Conservation (phyloP, 2,113 vertebrate species). For the Eptesicus fuscus region DNA sequence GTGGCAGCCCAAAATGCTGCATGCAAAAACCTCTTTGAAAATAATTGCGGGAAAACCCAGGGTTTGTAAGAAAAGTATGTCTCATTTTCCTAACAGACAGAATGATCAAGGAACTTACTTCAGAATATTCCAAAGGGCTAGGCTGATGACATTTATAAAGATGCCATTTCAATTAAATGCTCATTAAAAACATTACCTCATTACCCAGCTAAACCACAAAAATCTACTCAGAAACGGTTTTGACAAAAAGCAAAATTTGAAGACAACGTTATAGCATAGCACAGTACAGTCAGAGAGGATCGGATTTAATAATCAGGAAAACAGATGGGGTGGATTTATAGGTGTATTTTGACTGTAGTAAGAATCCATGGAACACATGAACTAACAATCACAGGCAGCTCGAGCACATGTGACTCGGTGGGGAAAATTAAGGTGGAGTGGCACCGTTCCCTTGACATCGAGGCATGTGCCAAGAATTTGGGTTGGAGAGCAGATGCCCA, state of each 20-base stretch:
- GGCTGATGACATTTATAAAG: slow-evolving; percentile 41
- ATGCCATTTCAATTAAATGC: slow-evolving; percentile 45
- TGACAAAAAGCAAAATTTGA: slow-evolving; percentile 1
- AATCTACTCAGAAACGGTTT: not conserved
- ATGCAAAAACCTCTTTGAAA: slow-evolving; percentile 3
- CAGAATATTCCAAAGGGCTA: slow-evolving; percentile 22
- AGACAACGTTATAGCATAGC: not conserved
- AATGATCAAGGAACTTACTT: slow-evolving; percentile 23
- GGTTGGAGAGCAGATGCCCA: not conserved
- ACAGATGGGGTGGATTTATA: not conserved
- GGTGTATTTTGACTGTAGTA: not conserved
- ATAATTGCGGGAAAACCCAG: not conserved
- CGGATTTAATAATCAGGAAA: not conserved
- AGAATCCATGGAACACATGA: not conserved
- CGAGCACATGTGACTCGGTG: not conserved
- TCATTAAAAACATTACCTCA: slow-evolving; percentile 50
- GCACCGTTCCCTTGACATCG: not conserved
- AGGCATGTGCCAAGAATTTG: not conserved
- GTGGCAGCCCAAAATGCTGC: not conserved
- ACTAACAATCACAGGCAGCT: not conserved
- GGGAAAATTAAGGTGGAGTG: not conserved
- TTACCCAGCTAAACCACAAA: slow-evolving; percentile 31
- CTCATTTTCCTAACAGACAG: slow-evolving; percentile 42
- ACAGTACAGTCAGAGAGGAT: not conserved
- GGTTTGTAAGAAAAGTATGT: slow-evolving; percentile 3